phyloP scores from a whole-genome alignment of 2,888 invertebrate species.

The Tromatobia lineatoria region DNA sequence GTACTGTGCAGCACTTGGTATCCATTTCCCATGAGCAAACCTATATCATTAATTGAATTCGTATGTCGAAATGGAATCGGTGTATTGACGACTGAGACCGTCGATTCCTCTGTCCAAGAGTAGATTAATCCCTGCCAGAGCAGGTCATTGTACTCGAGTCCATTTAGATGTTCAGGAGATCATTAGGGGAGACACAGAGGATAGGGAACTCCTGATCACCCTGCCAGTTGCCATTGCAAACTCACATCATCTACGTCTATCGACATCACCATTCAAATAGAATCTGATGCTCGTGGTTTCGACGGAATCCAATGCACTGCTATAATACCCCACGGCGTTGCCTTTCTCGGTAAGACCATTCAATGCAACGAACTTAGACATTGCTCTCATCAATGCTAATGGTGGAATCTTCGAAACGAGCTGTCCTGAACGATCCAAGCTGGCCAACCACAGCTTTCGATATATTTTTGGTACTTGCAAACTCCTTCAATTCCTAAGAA shows the following conservation, averaged over 20 bases:
- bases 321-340: background rate
- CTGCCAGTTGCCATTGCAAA: conserved; percentile 19
- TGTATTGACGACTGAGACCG: background rate
- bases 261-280: background rate
- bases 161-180: conserved; percentile 33
- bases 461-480: background rate
- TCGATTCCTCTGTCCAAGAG: background rate
- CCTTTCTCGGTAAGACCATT: background rate
- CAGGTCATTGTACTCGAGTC: conserved; percentile 33
- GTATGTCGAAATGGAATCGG: background rate
- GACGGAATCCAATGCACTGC: background rate
- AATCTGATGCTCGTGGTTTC: background rate
- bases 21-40: background rate
- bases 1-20: too few species aligned
- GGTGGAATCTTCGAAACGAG: background rate
- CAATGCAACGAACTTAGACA: background rate
- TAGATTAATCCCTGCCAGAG: conserved; percentile 35
- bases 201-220: conserved; percentile 27
- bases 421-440: background rate
- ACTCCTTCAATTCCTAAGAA: background rate
- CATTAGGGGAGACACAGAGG: conserved; percentile 24
- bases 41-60: background rate
- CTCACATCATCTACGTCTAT: conserved; percentile 42
- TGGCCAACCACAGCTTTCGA: background rate
- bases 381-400: conserved; percentile 36